Conservation (phyloP, 2,888 invertebrate genomes). For the Synergus laeviventris region DNA sequence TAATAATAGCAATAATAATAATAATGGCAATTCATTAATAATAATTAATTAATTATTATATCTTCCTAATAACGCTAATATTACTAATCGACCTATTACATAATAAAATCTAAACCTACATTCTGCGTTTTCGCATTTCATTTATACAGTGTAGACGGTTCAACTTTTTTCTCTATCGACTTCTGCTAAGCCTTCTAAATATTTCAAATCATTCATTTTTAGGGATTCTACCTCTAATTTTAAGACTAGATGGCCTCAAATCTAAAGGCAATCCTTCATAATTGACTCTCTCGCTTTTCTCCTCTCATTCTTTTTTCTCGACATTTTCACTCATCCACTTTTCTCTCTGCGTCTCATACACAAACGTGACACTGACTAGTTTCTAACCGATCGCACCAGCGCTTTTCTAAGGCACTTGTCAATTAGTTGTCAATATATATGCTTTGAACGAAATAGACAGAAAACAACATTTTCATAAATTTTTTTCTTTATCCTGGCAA, state of each 20-base stretch:
- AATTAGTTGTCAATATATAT: slow-evolving; percentile 35
- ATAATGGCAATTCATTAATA: slow-evolving; percentile 50
- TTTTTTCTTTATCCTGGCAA: slow-evolving; percentile 5
- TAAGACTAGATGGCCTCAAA: slow-evolving; percentile 74
- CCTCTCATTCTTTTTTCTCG: slow-evolving; percentile 49
- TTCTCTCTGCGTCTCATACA: slow-evolving; percentile 49
- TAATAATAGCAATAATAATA: slow-evolving; percentile 48
- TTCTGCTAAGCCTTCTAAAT: slow-evolving; percentile 51
- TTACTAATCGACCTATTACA: slow-evolving; percentile 54
- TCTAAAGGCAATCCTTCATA: slow-evolving; percentile 49
- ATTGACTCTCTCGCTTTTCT: slow-evolving; percentile 48
- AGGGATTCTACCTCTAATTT: slow-evolving; percentile 66
- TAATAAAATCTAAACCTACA: slow-evolving; percentile 60
- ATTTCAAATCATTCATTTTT: slow-evolving; percentile 52
- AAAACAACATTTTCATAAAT: slow-evolving; percentile 11
- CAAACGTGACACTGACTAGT: slow-evolving; percentile 69
- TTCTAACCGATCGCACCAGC: slow-evolving; percentile 67
- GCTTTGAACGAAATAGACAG: background rate
- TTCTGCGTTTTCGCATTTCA: slow-evolving; percentile 8
- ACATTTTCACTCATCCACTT: slow-evolving; percentile 50
- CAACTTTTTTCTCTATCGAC: slow-evolving; percentile 49
- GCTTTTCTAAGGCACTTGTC: slow-evolving; percentile 57
- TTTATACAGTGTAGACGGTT: slow-evolving; percentile 42
- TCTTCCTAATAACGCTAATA: slow-evolving; percentile 42
- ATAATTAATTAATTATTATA: slow-evolving; percentile 40